These are phyloP conservation scores for Stratiomys singularior DNA, from an alignment of 2,888 invertebrate species.

Conservation along the genomic window DNA sequence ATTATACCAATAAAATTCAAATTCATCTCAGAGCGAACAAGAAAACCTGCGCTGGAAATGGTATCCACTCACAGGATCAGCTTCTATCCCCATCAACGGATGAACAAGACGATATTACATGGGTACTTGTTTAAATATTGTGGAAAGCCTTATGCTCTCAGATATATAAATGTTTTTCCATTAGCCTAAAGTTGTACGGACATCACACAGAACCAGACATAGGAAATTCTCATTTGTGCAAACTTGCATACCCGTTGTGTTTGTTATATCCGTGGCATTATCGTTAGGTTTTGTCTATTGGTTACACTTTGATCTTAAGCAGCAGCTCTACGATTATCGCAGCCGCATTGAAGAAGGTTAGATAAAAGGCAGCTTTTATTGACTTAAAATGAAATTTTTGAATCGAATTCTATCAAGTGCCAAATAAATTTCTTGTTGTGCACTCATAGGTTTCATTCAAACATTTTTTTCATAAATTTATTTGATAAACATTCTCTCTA, in stretches of 20 bases:
- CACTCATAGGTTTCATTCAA: too few species aligned
- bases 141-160: not conserved
- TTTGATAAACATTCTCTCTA: conserved; percentile 46
- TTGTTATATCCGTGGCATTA: conserved; percentile 59
- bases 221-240: conserved; percentile 60
- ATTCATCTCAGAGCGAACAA: conserved; percentile 47
- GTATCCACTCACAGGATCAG: conserved; percentile 69
- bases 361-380: too few species aligned
- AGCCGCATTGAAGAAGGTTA: conserved; percentile 64
- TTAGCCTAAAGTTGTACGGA: conserved; percentile 57
- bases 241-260: conserved; percentile 60
- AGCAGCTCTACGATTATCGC: conserved; percentile 63
- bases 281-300: conserved; percentile 62
- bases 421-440: too few species aligned
- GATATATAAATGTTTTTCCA: not conserved
- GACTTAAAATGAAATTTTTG: conserved; percentile 8
- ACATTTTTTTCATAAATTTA: not conserved
- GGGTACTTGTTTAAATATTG: conserved; percentile 56
- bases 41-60: conserved; percentile 55
- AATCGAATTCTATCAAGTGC: not conserved
- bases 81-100: conserved; percentile 74
- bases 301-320: conserved; percentile 63
- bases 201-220: conserved; percentile 58
- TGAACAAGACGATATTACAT: conserved; percentile 69
- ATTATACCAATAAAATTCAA: too few species aligned